Conservation (phyloP, 1,140 invertebrate genomes). For the Bradynema listronoti region DNA sequence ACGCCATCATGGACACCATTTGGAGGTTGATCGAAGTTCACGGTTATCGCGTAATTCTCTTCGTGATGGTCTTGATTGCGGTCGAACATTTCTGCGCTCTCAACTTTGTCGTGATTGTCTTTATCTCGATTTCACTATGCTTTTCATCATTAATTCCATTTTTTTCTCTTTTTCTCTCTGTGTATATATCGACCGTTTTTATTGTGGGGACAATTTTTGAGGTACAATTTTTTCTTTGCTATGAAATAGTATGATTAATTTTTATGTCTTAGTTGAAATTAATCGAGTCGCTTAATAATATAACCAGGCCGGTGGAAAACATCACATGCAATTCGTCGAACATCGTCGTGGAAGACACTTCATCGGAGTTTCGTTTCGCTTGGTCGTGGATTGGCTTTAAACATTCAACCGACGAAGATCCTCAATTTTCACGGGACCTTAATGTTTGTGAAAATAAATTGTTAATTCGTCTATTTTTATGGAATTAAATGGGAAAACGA, state of each 20-base stretch:
- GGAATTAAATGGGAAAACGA: too few relatives aligned
- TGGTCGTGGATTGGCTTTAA: constrained; percentile 36
- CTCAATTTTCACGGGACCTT: constrained; percentile 22
- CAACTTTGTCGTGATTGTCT: constrained; percentile 43
- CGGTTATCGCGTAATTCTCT: constrained; percentile 41
- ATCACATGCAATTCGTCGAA: too few relatives aligned
- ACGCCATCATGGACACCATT: too few relatives aligned
- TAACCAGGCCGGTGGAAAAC: too few relatives aligned
- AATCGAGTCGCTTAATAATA: too few relatives aligned
- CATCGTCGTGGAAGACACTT: too few relatives aligned
- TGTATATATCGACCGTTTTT: constrained; percentile 44
- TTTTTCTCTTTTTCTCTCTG: constrained; percentile 29
- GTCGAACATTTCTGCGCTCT: constrained; percentile 40
- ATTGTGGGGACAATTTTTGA: constrained; percentile 31
- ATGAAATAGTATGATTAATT: too few relatives aligned
- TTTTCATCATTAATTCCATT: constrained; percentile 21
- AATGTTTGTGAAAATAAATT: constrained; percentile 2
- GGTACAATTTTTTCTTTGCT: too few relatives aligned
- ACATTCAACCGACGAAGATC: constrained; percentile 23
- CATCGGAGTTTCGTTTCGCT: constrained; percentile 3
- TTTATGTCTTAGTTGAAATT: too few relatives aligned
- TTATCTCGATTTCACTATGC: constrained; percentile 42
- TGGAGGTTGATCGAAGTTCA: constrained; percentile 54
- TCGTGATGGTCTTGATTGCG: constrained; percentile 44
- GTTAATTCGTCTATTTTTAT: constrained; percentile 1